A percentile compares a stretch with the other conserved stretches of the same genome.
Conservation (phyloP, 30 jellyfish, hydroid and myxozoan genomes). For the Hydractinia echinata region DNA sequence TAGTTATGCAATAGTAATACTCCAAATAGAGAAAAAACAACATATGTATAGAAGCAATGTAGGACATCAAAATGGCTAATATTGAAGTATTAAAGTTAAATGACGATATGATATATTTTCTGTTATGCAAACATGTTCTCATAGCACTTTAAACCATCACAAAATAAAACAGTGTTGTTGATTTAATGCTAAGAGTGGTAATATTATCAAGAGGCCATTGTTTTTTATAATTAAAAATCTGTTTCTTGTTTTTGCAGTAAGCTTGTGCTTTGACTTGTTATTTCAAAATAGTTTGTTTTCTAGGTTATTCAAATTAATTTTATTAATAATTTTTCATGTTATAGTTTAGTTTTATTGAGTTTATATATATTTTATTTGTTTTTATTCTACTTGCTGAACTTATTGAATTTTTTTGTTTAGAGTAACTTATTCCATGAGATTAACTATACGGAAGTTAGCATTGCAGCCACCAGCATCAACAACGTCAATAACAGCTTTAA, state of each 20-base stretch:
- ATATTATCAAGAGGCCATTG: too few species aligned
- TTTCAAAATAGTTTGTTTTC: neutral
- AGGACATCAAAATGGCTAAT: too few species aligned
- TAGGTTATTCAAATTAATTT: neutral
- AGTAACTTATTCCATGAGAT: slow-evolving; percentile 66
- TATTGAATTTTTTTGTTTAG: slow-evolving; percentile 25
- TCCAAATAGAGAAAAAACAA: too few species aligned
- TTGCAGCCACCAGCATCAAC: slow-evolving; percentile 84
- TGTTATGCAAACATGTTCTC: too few species aligned
- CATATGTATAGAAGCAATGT: too few species aligned
- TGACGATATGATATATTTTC: too few species aligned
- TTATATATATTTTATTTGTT: neutral
- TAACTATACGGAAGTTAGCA: slow-evolving; percentile 61
- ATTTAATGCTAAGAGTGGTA: too few species aligned
- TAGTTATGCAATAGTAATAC: too few species aligned
- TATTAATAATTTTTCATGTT: neutral
- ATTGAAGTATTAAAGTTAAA: too few species aligned
- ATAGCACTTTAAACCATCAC: too few species aligned
- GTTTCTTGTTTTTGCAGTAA: neutral
- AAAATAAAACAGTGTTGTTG: too few species aligned
- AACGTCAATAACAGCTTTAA: slow-evolving; percentile 83
- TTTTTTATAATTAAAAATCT: too few species aligned
- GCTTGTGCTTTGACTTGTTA: neutral
- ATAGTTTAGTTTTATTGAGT: neutral
- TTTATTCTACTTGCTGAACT: neutral